phyloP scores from a whole-genome alignment of 2,888 invertebrate species.

The Hyppa rectilinea region DNA sequence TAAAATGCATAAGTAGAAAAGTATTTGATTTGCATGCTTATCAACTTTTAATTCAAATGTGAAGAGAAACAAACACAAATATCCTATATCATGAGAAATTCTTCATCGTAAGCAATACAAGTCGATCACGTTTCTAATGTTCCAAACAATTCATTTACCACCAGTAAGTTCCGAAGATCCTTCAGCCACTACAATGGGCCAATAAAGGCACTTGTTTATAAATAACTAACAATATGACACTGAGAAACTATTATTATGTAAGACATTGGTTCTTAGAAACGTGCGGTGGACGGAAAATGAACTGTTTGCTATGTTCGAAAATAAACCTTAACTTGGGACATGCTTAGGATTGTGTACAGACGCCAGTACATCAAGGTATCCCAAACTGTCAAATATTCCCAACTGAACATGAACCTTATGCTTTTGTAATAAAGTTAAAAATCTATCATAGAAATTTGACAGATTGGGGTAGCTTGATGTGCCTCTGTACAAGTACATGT shows the following conservation, averaged over 20 bases:
- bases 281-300: conserved; percentile 55
- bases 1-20: too few relatives aligned
- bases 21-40: conserved; percentile 1
- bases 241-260: conserved; percentile 56
- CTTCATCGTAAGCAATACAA: conserved; percentile 17
- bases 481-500: too few relatives aligned
- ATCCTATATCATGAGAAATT: conserved; percentile 6
- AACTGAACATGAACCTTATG: too few relatives aligned
- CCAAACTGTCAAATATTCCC: too few relatives aligned
- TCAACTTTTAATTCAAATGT: neutral
- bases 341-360: too few relatives aligned
- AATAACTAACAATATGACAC: conserved; percentile 67
- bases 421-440: too few relatives aligned
- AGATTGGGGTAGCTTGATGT: too few relatives aligned
- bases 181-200: conserved; percentile 67
- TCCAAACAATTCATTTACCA: conserved; percentile 54
- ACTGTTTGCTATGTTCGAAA: conserved; percentile 46
- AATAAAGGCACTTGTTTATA: conserved; percentile 73
- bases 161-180: conserved; percentile 60
- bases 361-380: too few relatives aligned
- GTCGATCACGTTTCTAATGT: conserved; percentile 35
- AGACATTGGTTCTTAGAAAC: conserved; percentile 60
- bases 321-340: conserved; percentile 31
- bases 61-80: conserved; percentile 7
- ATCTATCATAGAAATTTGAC: too few relatives aligned